Evolutionary conservation across 64 coral and sea anemone species (phyloP).

Genomic region (Stylophora pistillata): DNA sequence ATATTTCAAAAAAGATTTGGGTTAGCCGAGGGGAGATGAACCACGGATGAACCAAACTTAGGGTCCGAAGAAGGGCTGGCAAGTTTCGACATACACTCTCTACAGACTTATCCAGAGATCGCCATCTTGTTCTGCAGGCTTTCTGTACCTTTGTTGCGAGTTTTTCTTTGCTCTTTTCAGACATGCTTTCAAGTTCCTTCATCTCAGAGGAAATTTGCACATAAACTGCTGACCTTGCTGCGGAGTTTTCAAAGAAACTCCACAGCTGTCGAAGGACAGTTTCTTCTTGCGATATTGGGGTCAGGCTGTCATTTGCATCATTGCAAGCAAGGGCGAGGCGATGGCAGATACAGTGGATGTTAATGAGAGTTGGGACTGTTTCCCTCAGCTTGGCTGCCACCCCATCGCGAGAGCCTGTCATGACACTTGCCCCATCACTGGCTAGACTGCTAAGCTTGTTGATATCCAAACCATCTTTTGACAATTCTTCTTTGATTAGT

Average conservation of each 20-base stretch:
- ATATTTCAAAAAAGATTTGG: no score
- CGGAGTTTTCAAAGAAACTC: constrained; percentile 22
- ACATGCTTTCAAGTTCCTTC: constrained; percentile 23
- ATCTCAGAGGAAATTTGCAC: constrained; percentile 32
- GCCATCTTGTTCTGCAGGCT: constrained; percentile 52
- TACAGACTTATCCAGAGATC: constrained; percentile 46
- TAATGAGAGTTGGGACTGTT: constrained; percentile 43
- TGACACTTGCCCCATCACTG: constrained; percentile 63
- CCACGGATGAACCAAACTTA: no score
- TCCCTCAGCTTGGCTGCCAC: constrained; percentile 46
- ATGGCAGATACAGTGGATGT: constrained; percentile 35
- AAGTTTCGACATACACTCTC: constrained; percentile 61
- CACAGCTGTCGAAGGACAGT: neutral
- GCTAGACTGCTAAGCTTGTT: constrained; percentile 57
- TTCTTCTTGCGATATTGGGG: constrained; percentile 43
- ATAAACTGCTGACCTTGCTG: constrained; percentile 38
- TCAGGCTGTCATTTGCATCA: constrained; percentile 63
- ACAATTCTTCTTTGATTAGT: constrained; percentile 63
- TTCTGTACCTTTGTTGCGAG: constrained; percentile 52
- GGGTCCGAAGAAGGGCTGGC: constrained; percentile 33
- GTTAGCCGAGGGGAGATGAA: no score
- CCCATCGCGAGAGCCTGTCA: constrained; percentile 54
- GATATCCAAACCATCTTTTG: constrained; percentile 55
- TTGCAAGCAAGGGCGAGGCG: constrained; percentile 20
- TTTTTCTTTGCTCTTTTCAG: constrained; percentile 40